Conservation (phyloP, 1,140 invertebrate genomes). For the Globodera rostochiensis region DNA sequence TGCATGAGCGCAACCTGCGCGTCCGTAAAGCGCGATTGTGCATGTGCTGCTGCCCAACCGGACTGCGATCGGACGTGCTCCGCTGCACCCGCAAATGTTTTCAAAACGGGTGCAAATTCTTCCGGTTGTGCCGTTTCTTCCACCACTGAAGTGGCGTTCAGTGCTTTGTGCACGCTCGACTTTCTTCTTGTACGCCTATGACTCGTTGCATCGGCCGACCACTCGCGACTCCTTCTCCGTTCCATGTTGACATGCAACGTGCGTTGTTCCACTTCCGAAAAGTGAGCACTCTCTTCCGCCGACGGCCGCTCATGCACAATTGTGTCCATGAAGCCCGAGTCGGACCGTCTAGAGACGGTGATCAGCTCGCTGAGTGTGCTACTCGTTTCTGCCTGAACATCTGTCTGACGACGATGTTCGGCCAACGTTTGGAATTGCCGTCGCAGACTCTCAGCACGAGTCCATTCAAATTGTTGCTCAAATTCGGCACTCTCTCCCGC, state of each 20-base stretch:
- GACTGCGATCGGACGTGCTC: neutral
- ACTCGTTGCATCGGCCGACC: neutral
- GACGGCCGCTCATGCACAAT: neutral
- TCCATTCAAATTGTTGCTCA: neutral
- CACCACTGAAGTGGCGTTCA: neutral
- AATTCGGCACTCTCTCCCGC: neutral
- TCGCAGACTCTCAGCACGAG: neutral
- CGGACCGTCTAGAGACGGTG: constrained; percentile 1
- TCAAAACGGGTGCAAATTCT: neutral
- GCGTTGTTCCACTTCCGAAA: neutral
- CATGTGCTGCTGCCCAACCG: too few relatives aligned
- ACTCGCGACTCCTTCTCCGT: neutral
- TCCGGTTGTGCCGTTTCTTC: neutral
- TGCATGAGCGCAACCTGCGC: too few relatives aligned
- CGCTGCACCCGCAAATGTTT: neutral
- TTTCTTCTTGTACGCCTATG: neutral
- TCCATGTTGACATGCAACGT: neutral
- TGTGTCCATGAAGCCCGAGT: constrained; percentile 8
- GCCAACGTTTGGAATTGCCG: neutral
- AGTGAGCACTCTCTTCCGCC: neutral
- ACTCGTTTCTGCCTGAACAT: neutral
- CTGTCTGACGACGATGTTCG: neutral
- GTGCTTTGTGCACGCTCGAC: neutral
- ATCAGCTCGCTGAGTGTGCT: neutral
- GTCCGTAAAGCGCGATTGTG: too few relatives aligned